phyloP scores from a whole-genome alignment of 1,140 invertebrate genomes.

The Pomacea maculata region DNA sequence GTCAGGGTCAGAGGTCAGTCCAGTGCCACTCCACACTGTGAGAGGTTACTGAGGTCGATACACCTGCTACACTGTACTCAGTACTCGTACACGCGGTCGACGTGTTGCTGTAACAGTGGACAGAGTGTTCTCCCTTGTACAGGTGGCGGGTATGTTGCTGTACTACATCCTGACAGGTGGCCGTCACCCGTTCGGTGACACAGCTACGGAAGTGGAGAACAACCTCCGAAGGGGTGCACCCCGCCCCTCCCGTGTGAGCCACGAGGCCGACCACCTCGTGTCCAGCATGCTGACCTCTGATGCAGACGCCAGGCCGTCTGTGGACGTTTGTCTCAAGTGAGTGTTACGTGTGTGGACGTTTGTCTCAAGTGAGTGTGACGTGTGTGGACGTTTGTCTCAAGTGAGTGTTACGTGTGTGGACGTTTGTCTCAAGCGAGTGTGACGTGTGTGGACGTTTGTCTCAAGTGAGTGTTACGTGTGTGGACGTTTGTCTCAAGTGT shows the following conservation, averaged over 20 bases:
- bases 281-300: conserved; percentile 43
- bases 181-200: conserved; percentile 46
- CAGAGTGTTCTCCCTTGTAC: conserved; percentile 4
- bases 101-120: neutral
- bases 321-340: conserved; percentile 45
- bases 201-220: conserved; percentile 40
- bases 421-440: neutral
- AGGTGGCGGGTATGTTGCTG: conserved; percentile 51
- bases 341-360: neutral
- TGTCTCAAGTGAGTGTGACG: neutral
- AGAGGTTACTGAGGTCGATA: too few relatives aligned
- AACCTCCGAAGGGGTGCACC: conserved; percentile 42
- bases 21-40: too few relatives aligned
- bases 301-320: conserved; percentile 29
- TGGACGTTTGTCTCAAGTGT: neutral
- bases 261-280: conserved; percentile 46
- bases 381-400: neutral
- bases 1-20: too few relatives aligned
- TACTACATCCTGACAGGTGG: conserved; percentile 53
- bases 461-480: neutral
- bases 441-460: neutral
- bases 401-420: neutral
- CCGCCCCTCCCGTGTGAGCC: conserved; percentile 34
- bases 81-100: too few relatives aligned
- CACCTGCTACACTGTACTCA: too few relatives aligned